phyloP scores from a whole-genome alignment of 35 echinoderm and acorn worm species.

The Stichopus chloronotus region DNA sequence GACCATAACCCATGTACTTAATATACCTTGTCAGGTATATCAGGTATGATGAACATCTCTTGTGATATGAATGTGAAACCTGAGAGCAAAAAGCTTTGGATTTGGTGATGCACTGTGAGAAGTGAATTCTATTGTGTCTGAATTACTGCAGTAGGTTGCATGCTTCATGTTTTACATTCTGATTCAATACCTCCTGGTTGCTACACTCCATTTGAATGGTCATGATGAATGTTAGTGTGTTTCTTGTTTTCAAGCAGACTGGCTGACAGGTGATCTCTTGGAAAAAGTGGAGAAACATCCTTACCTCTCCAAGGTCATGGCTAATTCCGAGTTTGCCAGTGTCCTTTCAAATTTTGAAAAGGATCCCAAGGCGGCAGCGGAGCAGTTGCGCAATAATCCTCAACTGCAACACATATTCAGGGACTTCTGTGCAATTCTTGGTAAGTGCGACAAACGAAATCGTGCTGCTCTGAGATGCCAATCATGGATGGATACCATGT shows the following conservation, averaged over 20 bases:
- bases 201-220: too few relatives aligned
- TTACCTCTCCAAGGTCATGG: slow-evolving; percentile 60
- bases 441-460: slow-evolving; percentile 30
- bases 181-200: too few relatives aligned
- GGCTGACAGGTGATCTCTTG: slow-evolving; percentile 83
- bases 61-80: too few relatives aligned
- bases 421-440: slow-evolving; percentile 87
- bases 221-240: too few relatives aligned
- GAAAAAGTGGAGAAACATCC: slow-evolving; percentile 86
- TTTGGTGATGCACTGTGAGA: too few relatives aligned
- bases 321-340: slow-evolving; percentile 71
- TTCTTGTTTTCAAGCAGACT: slow-evolving; percentile 52
- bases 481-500: neutral
- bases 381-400: slow-evolving; percentile 74
- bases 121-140: too few relatives aligned
- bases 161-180: too few relatives aligned
- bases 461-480: neutral
- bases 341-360: slow-evolving; percentile 80
- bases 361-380: slow-evolving; percentile 77
- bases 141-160: too few relatives aligned
- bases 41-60: too few relatives aligned
- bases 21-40: too few relatives aligned
- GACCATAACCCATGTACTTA: too few relatives aligned
- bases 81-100: too few relatives aligned
- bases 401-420: slow-evolving; percentile 87